Conservation (phyloP, 1,140 invertebrate genomes). For the Neoseiulus cucumeris region DNA sequence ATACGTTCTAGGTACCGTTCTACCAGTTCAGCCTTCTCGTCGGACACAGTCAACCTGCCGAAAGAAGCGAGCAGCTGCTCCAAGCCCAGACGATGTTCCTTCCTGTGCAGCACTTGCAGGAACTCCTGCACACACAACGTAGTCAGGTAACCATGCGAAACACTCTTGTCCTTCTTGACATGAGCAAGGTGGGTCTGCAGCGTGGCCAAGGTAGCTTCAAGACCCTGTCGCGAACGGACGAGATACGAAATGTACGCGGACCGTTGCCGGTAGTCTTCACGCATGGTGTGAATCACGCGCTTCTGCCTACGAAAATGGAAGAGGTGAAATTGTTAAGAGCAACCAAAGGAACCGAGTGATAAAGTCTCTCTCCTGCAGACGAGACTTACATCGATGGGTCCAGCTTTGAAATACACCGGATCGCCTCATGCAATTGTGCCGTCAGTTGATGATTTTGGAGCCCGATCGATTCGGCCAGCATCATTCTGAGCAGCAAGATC, state of each 20-base stretch:
- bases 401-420: constrained; percentile 54
- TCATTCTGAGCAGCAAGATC: constrained; percentile 48
- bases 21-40: constrained; percentile 48
- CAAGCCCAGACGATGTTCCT: constrained; percentile 37
- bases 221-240: constrained; percentile 53
- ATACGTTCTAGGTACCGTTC: constrained; percentile 41
- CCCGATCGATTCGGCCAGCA: constrained; percentile 69
- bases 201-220: constrained; percentile 55
- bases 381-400: constrained; percentile 27
- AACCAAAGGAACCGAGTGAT: constrained; percentile 11
- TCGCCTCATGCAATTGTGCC: constrained; percentile 66
- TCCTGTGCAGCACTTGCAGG: constrained; percentile 36
- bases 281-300: constrained; percentile 53
- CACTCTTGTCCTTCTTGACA: constrained; percentile 44
- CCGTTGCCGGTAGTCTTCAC: constrained; percentile 54
- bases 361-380: neutral
- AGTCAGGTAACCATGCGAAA: constrained; percentile 54
- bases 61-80: constrained; percentile 53
- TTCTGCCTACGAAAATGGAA: constrained; percentile 26
- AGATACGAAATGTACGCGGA: constrained; percentile 66
- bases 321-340: neutral
- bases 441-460: constrained; percentile 54
- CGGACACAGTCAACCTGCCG: constrained; percentile 44
- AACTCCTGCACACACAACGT: constrained; percentile 56
- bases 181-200: constrained; percentile 37